A percentile compares a stretch with the other conserved stretches of the same genome.
These are phyloP conservation scores for Entomobrya multifasciata DNA, from an alignment of 2,888 invertebrate genomes.

Conservation along the genomic window DNA sequence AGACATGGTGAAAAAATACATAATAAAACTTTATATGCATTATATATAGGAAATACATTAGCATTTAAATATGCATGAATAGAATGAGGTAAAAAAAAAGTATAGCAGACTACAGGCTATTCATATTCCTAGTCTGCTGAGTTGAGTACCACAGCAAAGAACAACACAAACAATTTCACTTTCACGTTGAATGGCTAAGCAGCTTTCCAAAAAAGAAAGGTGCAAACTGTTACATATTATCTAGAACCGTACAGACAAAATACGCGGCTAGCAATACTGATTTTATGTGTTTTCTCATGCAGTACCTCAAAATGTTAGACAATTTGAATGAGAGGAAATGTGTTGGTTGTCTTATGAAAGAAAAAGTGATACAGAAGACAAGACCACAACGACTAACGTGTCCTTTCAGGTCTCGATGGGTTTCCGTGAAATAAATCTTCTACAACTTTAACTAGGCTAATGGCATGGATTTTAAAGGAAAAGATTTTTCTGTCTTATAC, in stretches of 20 bases:
- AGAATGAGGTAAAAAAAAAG: too few species aligned
- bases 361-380: slow-evolving; percentile 40
- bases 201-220: not conserved
- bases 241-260: not conserved
- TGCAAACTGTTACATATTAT: not conserved
- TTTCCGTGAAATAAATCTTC: slow-evolving; percentile 70
- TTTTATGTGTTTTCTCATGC: slow-evolving; percentile 7
- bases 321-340: not conserved
- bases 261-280: not conserved
- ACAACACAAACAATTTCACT: too few species aligned
- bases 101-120: too few species aligned
- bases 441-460: slow-evolving; percentile 65
- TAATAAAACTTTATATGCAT: too few species aligned
- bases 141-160: too few species aligned
- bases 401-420: slow-evolving; percentile 68
- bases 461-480: slow-evolving; percentile 64
- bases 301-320: slow-evolving; percentile 26
- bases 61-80: too few species aligned
- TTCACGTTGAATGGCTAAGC: not conserved
- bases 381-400: slow-evolving; percentile 21
- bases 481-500: slow-evolving; percentile 68
- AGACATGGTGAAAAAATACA: too few species aligned
- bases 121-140: too few species aligned
- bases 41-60: too few species aligned
- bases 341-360: not conserved